These are phyloP conservation scores for Hycleus cichorii DNA, from an alignment of 1,140 invertebrate species.

Conservation along the genomic window DNA sequence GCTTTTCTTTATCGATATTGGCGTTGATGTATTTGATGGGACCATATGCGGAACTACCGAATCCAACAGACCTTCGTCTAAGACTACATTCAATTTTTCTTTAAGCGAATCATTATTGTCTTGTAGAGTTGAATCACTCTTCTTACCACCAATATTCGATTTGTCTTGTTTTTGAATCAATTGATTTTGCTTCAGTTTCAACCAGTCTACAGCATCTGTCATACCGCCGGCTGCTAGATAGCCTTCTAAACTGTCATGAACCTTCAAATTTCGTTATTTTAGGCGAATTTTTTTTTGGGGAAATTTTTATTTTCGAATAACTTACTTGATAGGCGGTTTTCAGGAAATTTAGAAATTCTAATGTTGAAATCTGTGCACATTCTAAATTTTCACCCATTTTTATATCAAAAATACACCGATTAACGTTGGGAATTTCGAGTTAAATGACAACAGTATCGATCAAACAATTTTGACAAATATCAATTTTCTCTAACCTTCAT, in stretches of 20 bases:
- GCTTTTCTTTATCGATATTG: not conserved
- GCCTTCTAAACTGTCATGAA: conserved; percentile 54
- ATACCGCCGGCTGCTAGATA: conserved; percentile 47
- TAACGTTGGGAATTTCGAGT: too few species aligned
- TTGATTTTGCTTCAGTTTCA: conserved; percentile 44
- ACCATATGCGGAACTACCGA: conserved; percentile 54
- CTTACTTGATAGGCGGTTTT: conserved; percentile 58
- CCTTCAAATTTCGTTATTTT: conserved; percentile 13
- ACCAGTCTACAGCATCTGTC: conserved; percentile 55
- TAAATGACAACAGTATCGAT: not conserved
- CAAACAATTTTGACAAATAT: conserved; percentile 6
- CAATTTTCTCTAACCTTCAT: too few species aligned
- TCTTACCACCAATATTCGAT: not conserved
- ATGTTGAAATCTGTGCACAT: conserved; percentile 50
- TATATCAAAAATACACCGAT: too few species aligned
- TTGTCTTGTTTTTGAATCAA: conserved; percentile 38
- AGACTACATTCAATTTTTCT: conserved; percentile 52
- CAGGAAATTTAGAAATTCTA: conserved; percentile 66
- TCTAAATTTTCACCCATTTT: not conserved
- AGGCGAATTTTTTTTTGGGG: not conserved
- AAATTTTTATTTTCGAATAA: too few species aligned
- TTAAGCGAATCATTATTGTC: conserved; percentile 29
- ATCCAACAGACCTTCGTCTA: conserved; percentile 70
- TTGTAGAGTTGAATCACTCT: conserved; percentile 25
- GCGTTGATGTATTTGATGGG: not conserved